Evolutionary conservation across 2,888 invertebrate genomes (phyloP).

Genomic region (Cephonodes hylas): DNA sequence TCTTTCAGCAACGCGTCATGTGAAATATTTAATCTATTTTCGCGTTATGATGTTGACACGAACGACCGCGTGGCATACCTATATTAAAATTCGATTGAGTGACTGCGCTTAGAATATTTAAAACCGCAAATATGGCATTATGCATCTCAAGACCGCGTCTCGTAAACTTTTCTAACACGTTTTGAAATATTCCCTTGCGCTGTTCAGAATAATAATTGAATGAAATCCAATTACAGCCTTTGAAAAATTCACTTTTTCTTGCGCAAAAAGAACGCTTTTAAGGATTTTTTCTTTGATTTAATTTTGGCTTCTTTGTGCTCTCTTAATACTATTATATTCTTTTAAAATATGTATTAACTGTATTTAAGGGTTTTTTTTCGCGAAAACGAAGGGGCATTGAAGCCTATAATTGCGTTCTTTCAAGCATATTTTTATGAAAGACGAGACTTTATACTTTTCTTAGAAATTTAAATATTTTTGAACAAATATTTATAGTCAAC

Average conservation of each 20-base stretch:
- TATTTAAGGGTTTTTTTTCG: no score
- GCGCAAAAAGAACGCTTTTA: not conserved
- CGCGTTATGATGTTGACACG: no score
- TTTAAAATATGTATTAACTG: not conserved
- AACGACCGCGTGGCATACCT: no score
- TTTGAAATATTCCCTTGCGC: not conserved
- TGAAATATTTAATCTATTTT: no score
- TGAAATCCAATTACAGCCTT: slow-evolving; percentile 7
- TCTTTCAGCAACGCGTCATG: no score
- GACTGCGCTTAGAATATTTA: not conserved
- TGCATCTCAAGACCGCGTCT: not conserved
- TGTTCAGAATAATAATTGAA: slow-evolving; percentile 2
- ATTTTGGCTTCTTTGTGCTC: not conserved
- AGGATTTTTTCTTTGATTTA: not conserved
- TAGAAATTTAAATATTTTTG: no score
- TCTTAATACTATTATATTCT: not conserved
- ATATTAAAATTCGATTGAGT: not conserved
- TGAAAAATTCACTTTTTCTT: slow-evolving; percentile 1
- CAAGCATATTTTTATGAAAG: no score
- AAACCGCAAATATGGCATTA: not conserved
- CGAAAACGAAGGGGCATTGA: no score
- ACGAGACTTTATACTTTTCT: no score
- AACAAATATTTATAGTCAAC: no score
- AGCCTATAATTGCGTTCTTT: no score
- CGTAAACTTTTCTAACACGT: not conserved